phyloP scores from a whole-genome alignment of 2,888 invertebrate genomes.

The Cheilosia vulpina region DNA sequence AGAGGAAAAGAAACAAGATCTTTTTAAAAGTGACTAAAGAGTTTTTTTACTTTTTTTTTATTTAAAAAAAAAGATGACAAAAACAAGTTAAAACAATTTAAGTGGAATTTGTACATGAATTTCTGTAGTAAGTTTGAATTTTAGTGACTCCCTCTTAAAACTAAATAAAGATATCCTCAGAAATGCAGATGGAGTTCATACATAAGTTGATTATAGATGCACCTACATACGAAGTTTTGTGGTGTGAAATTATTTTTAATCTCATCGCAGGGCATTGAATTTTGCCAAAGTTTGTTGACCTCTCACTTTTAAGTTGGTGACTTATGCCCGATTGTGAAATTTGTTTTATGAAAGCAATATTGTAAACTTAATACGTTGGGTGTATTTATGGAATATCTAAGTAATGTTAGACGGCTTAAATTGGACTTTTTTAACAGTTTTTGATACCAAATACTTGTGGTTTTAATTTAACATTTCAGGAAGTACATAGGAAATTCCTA shows the following conservation, averaged over 20 bases:
- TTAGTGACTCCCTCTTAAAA: background rate
- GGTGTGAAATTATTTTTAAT: slow-evolving; percentile 25
- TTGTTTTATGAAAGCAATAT: too few species aligned
- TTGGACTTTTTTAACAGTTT: too few species aligned
- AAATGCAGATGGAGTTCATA: background rate
- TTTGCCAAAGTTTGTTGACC: slow-evolving; percentile 58
- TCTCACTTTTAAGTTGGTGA: slow-evolving; percentile 21
- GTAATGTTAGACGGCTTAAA: too few species aligned
- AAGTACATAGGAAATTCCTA: too few species aligned
- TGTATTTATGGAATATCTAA: too few species aligned
- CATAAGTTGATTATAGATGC: background rate
- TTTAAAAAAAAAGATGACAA: slow-evolving; percentile 46
- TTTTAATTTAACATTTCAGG: too few species aligned
- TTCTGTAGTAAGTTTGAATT: slow-evolving; percentile 18
- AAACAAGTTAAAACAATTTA: slow-evolving; percentile 30
- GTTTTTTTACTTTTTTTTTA: background rate
- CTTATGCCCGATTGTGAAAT: slow-evolving; percentile 38
- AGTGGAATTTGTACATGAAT: slow-evolving; percentile 25
- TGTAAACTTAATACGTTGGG: too few species aligned
- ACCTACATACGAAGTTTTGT: slow-evolving; percentile 1
- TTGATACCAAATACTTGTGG: too few species aligned
- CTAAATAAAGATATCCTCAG: slow-evolving; percentile 1
- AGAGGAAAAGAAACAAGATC: slow-evolving; percentile 6
- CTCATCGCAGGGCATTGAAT: slow-evolving; percentile 55
- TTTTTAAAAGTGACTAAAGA: background rate